Conservation (phyloP, 2,797 vertebrate species). For the Sebastes hubbsi region DNA sequence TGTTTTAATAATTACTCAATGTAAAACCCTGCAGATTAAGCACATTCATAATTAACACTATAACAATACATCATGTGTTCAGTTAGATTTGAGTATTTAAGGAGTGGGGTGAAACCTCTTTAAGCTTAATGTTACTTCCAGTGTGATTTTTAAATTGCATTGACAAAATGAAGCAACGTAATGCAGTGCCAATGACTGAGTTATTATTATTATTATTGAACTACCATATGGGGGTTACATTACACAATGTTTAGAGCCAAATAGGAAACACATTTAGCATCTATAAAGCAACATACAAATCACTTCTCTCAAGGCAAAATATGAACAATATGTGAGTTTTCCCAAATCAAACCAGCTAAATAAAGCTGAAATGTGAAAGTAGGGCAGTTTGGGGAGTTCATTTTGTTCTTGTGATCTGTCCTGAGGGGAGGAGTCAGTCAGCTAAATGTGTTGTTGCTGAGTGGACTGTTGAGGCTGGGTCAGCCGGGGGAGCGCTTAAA, state of each 20-base stretch:
- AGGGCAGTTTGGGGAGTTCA: conserved; percentile 9
- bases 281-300: neutral
- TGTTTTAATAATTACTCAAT: neutral
- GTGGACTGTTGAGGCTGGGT: conserved; percentile 52
- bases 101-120: neutral
- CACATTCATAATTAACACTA: neutral
- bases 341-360: neutral
- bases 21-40: neutral
- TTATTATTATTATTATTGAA: neutral
- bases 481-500: conserved; percentile 40
- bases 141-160: neutral
- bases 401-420: conserved; percentile 47
- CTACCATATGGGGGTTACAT: neutral
- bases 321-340: neutral
- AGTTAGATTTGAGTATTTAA: neutral
- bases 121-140: neutral
- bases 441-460: conserved; percentile 71
- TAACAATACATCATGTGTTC: neutral
- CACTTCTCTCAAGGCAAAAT: neutral
- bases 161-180: neutral
- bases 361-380: neutral
- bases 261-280: neutral
- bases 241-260: neutral
- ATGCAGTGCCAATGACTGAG: neutral
- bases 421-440: conserved; percentile 59